phyloP scores from a whole-genome alignment of 2,113 vertebrate genomes.

The Gymnorhina tibicen region DNA sequence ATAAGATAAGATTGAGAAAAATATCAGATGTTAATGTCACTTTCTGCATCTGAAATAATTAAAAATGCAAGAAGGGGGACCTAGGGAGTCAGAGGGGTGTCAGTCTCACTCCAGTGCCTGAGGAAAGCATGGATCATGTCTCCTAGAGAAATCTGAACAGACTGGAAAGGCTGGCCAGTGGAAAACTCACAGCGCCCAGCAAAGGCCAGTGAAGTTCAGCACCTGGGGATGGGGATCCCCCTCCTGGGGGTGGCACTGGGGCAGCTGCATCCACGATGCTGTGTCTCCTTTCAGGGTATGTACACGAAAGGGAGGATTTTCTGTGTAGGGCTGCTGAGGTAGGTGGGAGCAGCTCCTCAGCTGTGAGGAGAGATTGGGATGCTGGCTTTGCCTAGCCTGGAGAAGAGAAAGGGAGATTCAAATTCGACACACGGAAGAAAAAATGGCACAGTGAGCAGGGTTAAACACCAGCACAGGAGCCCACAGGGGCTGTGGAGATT shows the following conservation, averaged over 20 bases:
- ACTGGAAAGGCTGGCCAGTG: not conserved
- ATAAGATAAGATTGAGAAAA: not conserved
- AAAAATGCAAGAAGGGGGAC: not conserved
- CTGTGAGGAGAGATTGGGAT: not conserved
- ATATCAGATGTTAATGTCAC: not conserved
- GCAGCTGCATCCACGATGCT: not conserved
- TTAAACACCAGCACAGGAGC: not conserved
- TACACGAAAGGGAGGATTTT: not conserved
- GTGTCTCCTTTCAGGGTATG: not conserved
- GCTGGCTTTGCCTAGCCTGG: not conserved
- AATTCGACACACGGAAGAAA: not conserved
- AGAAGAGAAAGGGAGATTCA: not conserved
- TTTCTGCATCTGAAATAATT: not conserved
- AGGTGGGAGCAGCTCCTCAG: not conserved
- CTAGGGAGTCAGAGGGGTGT: not conserved
- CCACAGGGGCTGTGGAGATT: not conserved
- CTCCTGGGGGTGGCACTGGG: not conserved
- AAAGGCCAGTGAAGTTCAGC: not conserved
- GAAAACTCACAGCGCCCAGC: not conserved
- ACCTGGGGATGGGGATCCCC: not conserved
- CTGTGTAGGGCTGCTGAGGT: not conserved
- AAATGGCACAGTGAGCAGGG: fast-evolving
- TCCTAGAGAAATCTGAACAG: not conserved
- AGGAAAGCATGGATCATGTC: not conserved
- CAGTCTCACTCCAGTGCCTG: not conserved